phyloP scores from a whole-genome alignment of 2,888 invertebrate species.

The Therioaphis trifolii region DNA sequence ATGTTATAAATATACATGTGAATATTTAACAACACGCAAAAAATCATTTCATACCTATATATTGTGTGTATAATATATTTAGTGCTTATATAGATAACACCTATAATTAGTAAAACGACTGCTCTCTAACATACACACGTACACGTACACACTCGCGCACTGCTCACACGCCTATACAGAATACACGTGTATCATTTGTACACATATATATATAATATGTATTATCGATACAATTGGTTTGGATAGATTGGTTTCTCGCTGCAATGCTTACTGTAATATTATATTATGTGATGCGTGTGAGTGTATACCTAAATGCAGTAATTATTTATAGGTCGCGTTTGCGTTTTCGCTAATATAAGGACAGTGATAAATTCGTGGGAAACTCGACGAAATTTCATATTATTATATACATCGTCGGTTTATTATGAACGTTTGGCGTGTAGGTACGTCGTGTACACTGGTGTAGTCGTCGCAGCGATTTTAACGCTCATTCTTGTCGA shows the following conservation, averaged over 20 bases:
- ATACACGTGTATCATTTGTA: neutral
- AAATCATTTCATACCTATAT: neutral
- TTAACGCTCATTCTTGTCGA: too few species aligned
- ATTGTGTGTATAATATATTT: neutral
- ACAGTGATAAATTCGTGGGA: slow-evolving; percentile 37
- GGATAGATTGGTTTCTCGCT: neutral
- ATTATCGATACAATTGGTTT: neutral
- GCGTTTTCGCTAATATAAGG: neutral
- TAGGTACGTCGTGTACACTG: too few species aligned
- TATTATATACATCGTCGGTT: too few species aligned
- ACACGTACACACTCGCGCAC: too few species aligned
- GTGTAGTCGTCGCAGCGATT: too few species aligned
- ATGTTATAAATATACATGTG: neutral
- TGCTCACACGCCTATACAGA: neutral
- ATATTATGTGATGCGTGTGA: neutral
- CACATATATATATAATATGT: neutral
- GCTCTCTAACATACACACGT: neutral
- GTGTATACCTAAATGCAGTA: neutral
- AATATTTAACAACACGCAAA: slow-evolving; percentile 6
- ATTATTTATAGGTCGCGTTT: neutral
- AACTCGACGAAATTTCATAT: neutral
- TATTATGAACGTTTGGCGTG: too few species aligned
- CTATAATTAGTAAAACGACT: slow-evolving; percentile 25
- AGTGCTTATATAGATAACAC: neutral
- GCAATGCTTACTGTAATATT: neutral